Conservation (phyloP, 2,888 invertebrate species). For the Lysandra bellargus region DNA sequence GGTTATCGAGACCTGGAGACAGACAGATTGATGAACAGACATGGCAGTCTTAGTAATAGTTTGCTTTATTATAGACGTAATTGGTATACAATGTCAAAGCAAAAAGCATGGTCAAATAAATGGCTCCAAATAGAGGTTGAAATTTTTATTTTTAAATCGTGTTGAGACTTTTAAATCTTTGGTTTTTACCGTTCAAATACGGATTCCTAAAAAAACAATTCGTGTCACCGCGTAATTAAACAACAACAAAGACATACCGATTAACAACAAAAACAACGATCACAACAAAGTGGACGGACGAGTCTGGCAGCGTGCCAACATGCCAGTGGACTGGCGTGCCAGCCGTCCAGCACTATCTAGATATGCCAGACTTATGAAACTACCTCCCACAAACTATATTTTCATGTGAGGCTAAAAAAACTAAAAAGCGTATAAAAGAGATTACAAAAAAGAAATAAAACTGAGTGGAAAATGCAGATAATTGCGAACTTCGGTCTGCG, state of each 20-base stretch:
- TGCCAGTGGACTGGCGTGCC: slow-evolving; percentile 2
- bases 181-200: not conserved
- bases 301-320: slow-evolving; percentile 18
- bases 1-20: not conserved
- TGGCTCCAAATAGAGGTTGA: too few species aligned
- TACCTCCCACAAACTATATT: not conserved
- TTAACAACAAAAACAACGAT: slow-evolving; percentile 3
- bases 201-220: not conserved
- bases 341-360: not conserved
- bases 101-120: too few species aligned
- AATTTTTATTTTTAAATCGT: too few species aligned
- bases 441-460: slow-evolving; percentile 1
- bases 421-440: not conserved
- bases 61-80: too few species aligned
- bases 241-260: slow-evolving; percentile 15
- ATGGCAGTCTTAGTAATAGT: too few species aligned
- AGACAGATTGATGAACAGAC: not conserved
- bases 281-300: not conserved
- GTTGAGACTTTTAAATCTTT: not conserved
- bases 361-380: slow-evolving; percentile 17
- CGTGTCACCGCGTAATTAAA: not conserved
- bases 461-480: not conserved
- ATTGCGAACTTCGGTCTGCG: not conserved
- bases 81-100: too few species aligned
- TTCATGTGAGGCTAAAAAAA: not conserved